Base-by-base conservation (phyloP, 2,113 vertebrate species). In the Oreochromis aureus region DNA sequence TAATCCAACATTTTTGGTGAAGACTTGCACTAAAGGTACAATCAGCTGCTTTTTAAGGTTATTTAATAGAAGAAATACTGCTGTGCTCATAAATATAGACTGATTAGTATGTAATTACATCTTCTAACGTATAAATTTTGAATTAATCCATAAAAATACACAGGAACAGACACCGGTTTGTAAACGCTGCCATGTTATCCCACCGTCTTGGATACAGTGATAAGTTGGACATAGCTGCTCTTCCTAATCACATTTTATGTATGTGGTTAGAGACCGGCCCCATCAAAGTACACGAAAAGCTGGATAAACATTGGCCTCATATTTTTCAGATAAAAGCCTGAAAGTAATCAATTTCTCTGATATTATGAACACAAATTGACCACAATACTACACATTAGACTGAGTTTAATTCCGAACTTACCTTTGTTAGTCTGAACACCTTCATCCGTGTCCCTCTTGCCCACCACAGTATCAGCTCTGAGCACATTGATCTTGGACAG, bases 401-500 rank as follows among this genome's bases (percentile, higher is more conserved):
- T 48, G 12, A 46, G 13, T 48, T 56, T 34, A 48, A 61, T 6
- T 22, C 12, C n/a, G 24, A 39, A 32, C 2, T 84, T 80, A 96
- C 95, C 93, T 93, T 80, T 46, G n/a, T 83, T 54, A 11, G 6
- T 32, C 10, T 13, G 61, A 34, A 39, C 48, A 10, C 6, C 69
- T 46, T 81, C 87, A 22, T 87, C 55, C 69, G 16, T 30, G 32
- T 19, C 54, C 22, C n/a, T 87, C 53, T 83, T 32, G 11, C 85
- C 87, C 15, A 4, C 30, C 5, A 80, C 80, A 22, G 9, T 9
- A 4, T 86, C 79, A 7, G 48, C 71, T 86, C 83, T 89, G 80
- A 94, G 84, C 19, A 39, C 59, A 69, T 63, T 46, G 44, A 93
- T 91, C 95, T 96, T 80, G 2, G 84, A 91, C 34, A 88, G 15